Evolutionary conservation across 2,888 invertebrate genomes (phyloP).

Genomic region (Coenonympha arcania): DNA sequence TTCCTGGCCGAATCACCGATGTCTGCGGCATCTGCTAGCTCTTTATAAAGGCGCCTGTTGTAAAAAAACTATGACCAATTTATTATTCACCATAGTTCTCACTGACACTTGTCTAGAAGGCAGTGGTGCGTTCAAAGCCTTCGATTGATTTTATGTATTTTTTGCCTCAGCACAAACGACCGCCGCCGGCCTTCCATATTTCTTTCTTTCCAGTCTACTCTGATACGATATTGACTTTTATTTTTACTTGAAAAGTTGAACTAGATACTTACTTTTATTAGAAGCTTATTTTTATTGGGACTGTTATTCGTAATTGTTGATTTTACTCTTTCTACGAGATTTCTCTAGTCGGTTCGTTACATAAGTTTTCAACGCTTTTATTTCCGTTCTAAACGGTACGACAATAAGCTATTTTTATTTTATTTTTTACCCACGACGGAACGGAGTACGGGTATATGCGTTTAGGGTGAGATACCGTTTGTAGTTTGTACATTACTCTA

Average conservation of each 20-base stretch:
- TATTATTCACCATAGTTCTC: not conserved
- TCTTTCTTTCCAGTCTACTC: not conserved
- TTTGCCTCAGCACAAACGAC: conserved; percentile 6
- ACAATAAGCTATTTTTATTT: too few species aligned
- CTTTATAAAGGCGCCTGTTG: too few species aligned
- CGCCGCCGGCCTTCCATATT: conserved; percentile 3
- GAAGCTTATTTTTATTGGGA: not conserved
- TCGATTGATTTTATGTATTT: conserved; percentile 14
- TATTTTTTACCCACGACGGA: too few species aligned
- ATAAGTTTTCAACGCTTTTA: not conserved
- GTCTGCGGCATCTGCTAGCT: too few species aligned
- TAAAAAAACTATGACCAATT: too few species aligned
- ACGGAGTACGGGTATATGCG: too few species aligned
- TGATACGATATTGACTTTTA: conserved; percentile 1
- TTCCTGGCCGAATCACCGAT: too few species aligned
- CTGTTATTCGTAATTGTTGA: not conserved
- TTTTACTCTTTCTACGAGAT: not conserved
- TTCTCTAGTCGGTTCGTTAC: not conserved
- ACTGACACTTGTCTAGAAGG: not conserved
- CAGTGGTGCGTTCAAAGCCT: conserved; percentile 15
- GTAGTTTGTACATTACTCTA: too few species aligned
- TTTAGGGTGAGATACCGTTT: too few species aligned
- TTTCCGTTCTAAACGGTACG: not conserved
- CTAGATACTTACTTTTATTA: too few species aligned
- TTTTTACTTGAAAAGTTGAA: too few species aligned